Conservation (phyloP, 1,140 invertebrate species). For the Eufriesea mexicana region DNA sequence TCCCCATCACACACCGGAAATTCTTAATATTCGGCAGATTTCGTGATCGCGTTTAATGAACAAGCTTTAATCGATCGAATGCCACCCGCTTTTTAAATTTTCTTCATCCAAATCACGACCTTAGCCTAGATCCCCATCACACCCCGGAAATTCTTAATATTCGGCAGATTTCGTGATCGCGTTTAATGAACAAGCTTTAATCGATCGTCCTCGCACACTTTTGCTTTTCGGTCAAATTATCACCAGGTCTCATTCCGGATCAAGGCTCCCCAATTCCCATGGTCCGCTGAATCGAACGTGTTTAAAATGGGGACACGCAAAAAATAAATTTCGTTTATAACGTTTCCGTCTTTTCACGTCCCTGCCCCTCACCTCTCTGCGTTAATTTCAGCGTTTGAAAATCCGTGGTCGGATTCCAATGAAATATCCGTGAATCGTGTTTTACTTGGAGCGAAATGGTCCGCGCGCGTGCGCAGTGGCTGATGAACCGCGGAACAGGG, state of each 20-base stretch:
- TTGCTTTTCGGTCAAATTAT: no score
- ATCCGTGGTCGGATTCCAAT: background rate
- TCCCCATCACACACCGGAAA: no score
- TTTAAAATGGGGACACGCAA: no score
- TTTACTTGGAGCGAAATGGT: background rate
- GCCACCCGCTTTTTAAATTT: no score
- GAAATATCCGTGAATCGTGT: constrained; percentile 7
- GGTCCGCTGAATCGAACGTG: background rate
- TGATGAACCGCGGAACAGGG: background rate
- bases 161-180: background rate
- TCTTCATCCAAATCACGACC: no score
- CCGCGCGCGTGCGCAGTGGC: background rate
- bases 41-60: background rate
- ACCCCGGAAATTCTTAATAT: no score
- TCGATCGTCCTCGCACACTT: no score
- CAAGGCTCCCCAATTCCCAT: background rate
- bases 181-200: background rate
- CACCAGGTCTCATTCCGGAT: no score
- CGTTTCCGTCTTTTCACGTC: background rate
- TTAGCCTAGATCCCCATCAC: no score
- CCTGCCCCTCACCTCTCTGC: background rate
- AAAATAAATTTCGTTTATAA: background rate
- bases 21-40: background rate
- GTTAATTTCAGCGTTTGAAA: background rate
- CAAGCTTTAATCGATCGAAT: background rate